These are phyloP conservation scores for Calonectris borealis DNA, from an alignment of 2,113 vertebrate species.

Conservation along the genomic window DNA sequence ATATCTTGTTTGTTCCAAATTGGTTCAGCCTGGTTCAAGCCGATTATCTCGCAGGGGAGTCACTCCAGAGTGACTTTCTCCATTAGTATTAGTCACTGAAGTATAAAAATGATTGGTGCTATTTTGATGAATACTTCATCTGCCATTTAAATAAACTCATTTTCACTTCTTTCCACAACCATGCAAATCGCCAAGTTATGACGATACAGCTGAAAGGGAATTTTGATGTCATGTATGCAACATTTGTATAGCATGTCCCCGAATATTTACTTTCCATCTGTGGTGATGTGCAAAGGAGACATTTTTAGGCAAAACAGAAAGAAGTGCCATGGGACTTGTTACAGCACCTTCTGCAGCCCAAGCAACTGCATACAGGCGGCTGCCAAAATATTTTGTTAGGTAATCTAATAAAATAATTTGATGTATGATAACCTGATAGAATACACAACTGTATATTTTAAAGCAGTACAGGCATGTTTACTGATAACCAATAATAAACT, in stretches of 20 bases:
- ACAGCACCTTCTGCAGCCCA: neutral
- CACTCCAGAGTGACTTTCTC: neutral
- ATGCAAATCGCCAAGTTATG: neutral
- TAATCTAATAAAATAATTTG: neutral
- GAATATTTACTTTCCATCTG: neutral
- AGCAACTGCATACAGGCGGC: neutral
- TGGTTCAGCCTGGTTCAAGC: slow-evolving; percentile 3
- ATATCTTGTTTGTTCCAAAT: neutral
- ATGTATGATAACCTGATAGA: neutral
- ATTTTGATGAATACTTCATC: neutral
- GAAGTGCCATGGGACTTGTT: neutral
- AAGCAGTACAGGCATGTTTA: neutral
- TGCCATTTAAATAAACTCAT: neutral
- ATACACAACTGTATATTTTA: neutral
- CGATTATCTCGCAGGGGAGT: neutral
- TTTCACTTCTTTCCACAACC: neutral
- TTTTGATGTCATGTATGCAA: neutral
- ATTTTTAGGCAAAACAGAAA: neutral
- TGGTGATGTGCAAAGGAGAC: neutral
- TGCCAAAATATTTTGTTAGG: neutral
- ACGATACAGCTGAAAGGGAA: neutral
- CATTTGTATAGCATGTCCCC: neutral
- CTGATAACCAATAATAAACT: neutral
- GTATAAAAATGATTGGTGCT: neutral
- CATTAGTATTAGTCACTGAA: neutral